Evolutionary conservation across 2,797 vertebrate species (phyloP).

Genomic region (Lindbergichthys nudifrons): DNA sequence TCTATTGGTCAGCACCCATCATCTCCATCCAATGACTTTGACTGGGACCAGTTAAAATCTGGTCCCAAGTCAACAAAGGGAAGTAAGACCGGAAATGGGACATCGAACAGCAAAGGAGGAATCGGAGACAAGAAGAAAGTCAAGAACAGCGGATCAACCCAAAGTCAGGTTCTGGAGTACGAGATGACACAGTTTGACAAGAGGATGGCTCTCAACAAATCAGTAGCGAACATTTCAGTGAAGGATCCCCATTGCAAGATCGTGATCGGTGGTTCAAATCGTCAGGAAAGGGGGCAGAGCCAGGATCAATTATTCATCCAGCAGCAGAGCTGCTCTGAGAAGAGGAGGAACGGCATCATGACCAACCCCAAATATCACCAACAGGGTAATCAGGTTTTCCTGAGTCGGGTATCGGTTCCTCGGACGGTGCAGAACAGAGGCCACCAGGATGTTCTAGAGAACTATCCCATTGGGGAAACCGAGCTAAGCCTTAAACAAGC

Average conservation of each 20-base stretch:
- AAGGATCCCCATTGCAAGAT: constrained; percentile 92
- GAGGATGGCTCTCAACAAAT: constrained; percentile 89
- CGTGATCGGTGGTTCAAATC: constrained; percentile 84
- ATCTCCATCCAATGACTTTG: constrained; percentile 94
- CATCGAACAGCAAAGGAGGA: constrained; percentile 86
- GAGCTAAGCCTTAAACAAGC: constrained; percentile 99
- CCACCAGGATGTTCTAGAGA: constrained; percentile 94
- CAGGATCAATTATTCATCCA: constrained; percentile 93
- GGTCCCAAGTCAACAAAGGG: constrained; percentile 91
- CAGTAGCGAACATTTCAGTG: constrained; percentile 82
- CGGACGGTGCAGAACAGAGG: constrained; percentile 89
- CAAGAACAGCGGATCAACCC: constrained; percentile 87
- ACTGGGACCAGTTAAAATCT: constrained; percentile 95
- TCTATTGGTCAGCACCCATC: constrained; percentile 90
- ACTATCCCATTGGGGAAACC: constrained; percentile 92
- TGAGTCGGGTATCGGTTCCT: constrained; percentile 93
- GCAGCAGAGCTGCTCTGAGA: constrained; percentile 92
- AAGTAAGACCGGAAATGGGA: constrained; percentile 87
- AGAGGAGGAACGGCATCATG: constrained; percentile 97
- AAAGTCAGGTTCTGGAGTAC: constrained; percentile 93
- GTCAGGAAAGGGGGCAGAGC: constrained; percentile 87
- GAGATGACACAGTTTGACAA: constrained; percentile 99
- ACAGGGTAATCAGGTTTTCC: constrained; percentile 96
- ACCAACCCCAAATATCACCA: constrained; percentile 98
- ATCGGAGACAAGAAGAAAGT: constrained; percentile 89